Percentiles rank a stretch among this genome's conserved stretches.
phyloP scores from a whole-genome alignment of 2,797 vertebrate genomes.

The Semaprochilodus insignis region DNA sequence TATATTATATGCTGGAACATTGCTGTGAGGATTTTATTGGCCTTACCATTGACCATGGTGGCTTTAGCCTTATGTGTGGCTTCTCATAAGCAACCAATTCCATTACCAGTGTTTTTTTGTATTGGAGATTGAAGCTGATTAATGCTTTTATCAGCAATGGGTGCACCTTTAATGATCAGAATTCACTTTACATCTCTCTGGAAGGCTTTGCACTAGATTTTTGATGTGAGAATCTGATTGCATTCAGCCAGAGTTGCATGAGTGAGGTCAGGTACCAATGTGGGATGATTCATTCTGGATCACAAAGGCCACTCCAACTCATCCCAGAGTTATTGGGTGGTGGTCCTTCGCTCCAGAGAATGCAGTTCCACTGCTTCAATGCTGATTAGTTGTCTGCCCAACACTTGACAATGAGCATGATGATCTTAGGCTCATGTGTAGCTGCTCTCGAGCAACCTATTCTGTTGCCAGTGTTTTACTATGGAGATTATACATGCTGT shows the following conservation, averaged over 20 bases:
- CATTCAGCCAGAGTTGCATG: neutral
- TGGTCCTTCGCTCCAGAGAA: neutral
- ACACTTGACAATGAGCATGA: neutral
- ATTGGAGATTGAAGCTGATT: too few relatives aligned
- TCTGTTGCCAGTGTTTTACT: neutral
- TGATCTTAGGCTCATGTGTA: neutral
- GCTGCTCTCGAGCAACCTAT: neutral
- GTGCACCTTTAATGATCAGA: too few relatives aligned
- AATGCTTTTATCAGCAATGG: too few relatives aligned
- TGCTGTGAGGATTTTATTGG: too few relatives aligned
- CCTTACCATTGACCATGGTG: too few relatives aligned
- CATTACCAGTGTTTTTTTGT: too few relatives aligned
- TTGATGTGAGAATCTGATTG: neutral
- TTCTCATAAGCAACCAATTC: too few relatives aligned
- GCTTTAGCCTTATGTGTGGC: too few relatives aligned
- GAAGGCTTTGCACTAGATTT: neutral
- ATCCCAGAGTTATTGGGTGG: neutral
- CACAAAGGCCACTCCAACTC: neutral
- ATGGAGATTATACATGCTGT: neutral
- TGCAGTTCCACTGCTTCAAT: neutral
- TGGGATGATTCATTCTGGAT: neutral
- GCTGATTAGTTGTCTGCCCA: neutral
- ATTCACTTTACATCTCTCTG: too few relatives aligned
- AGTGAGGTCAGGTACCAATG: neutral
- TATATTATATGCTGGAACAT: too few relatives aligned